Base-by-base conservation (phyloP, 2,888 invertebrate genomes). In the Lordiphosa andalusiaca region DNA sequence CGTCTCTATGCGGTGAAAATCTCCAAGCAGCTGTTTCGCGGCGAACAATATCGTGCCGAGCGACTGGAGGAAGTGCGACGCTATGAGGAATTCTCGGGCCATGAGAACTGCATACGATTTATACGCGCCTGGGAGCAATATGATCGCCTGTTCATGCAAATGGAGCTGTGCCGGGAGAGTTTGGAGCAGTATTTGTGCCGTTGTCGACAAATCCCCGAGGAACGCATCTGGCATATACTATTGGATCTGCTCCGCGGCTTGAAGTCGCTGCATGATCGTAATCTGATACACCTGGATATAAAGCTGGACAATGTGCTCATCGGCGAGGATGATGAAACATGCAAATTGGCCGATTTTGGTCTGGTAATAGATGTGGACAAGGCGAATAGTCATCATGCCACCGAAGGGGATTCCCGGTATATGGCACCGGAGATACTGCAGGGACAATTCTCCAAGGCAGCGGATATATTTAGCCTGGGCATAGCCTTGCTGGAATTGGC, bases 271-370 rank as follows among this genome's bases (percentile, higher is more conserved):
- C 95, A 95, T 84, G 91, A 91, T 61, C 90, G 92, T 49, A 91
- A 93, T 83, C 90, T 94, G 35, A 90, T 95, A 35, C 95, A 95
- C 85, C 90, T 95, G 88, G 95, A 95, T 88, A 93, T 95, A 36
- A 95, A 95, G 87, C 92, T 94, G 41, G 94, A 93, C 50, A 95
- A 95, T 87, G 93, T 95, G 48, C 91, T 95, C 77, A 91, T 95
- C 55, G 35, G 63, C 35, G 91, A 92, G 5, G 90, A 91, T 60
- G 91, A 93, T 76, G 91, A 92, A 12, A 86, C 86, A n/a, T 95
- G 93, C 86, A 95, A 95, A 86, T 89, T 95, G 56, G 88, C 88
- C 0, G 95, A 95, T 88, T 95, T 95, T 88, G 95, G 95, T 9
- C 90, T 95, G 10, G 92, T 94, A 10, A 90, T 93, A 21, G 93